Conservation (phyloP, 2,113 vertebrate genomes). For the Syrrhaptes paradoxus region DNA sequence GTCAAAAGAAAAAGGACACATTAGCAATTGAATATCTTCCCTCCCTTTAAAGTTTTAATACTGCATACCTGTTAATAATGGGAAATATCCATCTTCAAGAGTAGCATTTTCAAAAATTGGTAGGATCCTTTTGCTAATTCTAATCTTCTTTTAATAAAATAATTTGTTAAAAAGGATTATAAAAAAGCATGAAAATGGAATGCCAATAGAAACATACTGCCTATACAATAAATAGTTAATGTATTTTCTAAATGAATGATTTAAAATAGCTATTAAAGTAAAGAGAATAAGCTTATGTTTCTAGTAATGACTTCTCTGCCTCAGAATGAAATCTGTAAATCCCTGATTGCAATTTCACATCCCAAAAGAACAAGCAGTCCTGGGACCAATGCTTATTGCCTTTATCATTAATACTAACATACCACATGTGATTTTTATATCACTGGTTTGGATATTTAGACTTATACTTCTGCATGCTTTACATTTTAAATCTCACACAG, state of each 20-base stretch:
- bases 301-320: slow-evolving; percentile 85
- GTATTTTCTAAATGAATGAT: slow-evolving; percentile 84
- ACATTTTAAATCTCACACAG: slow-evolving; percentile 65
- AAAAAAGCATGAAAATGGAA: slow-evolving; percentile 64
- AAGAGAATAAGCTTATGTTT: slow-evolving; percentile 84
- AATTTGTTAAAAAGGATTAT: slow-evolving; percentile 69
- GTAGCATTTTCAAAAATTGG: slow-evolving; percentile 66
- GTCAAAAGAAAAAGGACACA: slow-evolving; percentile 67
- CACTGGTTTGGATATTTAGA: slow-evolving; percentile 69
- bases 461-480: slow-evolving; percentile 69
- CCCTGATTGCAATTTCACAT: slow-evolving; percentile 80
- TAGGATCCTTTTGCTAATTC: slow-evolving; percentile 57
- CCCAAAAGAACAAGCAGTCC: slow-evolving; percentile 75
- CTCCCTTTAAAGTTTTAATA: slow-evolving; percentile 59
- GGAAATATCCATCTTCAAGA: slow-evolving; percentile 58
- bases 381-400: slow-evolving; percentile 69
- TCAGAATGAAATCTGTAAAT: slow-evolving; percentile 85
- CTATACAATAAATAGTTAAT: slow-evolving; percentile 80
- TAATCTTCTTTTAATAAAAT: slow-evolving; percentile 73
- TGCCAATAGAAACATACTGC: slow-evolving; percentile 56
- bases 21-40: slow-evolving; percentile 60
- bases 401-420: slow-evolving; percentile 65
- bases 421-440: slow-evolving; percentile 64
- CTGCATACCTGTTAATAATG: slow-evolving; percentile 64
- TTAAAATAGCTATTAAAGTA: slow-evolving; percentile 84